Evolutionary conservation across 2,113 vertebrate genomes (phyloP).

Genomic region (Notechis scutatus): DNA sequence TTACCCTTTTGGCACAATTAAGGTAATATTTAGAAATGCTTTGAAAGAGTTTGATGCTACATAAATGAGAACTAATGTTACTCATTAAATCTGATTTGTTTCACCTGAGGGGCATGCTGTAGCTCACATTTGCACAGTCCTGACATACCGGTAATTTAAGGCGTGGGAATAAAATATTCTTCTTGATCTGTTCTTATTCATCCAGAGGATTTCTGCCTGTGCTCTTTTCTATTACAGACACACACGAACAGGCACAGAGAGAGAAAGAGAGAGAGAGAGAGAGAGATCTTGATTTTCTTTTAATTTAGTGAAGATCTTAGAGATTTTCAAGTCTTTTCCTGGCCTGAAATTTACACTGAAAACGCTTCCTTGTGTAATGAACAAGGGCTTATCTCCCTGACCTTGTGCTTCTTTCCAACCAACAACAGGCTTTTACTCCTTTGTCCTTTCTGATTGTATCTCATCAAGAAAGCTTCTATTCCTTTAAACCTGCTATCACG

Average conservation of each 20-base stretch:
- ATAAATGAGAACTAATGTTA: not conserved
- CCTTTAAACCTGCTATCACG: slow-evolving; percentile 34
- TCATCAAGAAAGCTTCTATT: slow-evolving; percentile 56
- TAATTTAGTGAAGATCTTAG: slow-evolving; percentile 31
- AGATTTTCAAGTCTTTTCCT: slow-evolving; percentile 40
- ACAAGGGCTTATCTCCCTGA: slow-evolving; percentile 31
- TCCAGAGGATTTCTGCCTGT: not conserved
- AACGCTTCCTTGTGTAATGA: slow-evolving; percentile 27
- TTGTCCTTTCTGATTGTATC: slow-evolving; percentile 49
- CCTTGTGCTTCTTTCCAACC: slow-evolving; percentile 30
- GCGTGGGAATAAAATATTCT: slow-evolving; percentile 21
- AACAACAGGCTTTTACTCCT: slow-evolving; percentile 42
- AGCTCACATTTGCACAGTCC: not conserved
- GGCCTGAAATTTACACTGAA: slow-evolving; percentile 45
- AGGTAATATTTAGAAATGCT: slow-evolving; percentile 5
- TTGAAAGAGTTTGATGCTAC: slow-evolving; percentile 1
- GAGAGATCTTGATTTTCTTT: not conserved
- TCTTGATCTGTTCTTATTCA: slow-evolving; percentile 21
- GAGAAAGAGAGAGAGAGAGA: not conserved
- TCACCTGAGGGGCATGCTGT: not conserved
- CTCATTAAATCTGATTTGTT: not conserved
- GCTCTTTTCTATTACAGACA: not conserved
- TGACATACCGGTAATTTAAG: not conserved
- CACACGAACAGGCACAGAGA: not conserved
- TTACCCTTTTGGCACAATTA: slow-evolving; percentile 4